These are phyloP conservation scores for Scatophagus argus DNA, from an alignment of 2,113 vertebrate species.

Conservation along the genomic window DNA sequence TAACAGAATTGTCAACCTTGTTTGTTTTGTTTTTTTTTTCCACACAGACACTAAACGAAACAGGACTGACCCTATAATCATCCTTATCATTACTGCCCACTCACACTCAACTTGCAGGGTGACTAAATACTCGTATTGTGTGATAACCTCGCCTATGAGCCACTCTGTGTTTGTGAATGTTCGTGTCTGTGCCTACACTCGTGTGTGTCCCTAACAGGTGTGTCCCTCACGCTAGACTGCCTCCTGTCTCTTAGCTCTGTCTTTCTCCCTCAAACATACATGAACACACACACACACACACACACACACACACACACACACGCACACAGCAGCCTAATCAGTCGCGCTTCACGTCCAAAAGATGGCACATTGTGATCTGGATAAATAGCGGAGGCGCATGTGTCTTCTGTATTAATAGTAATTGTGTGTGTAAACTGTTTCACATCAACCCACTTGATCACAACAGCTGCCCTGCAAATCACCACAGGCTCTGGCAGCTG, in stretches of 20 bases:
- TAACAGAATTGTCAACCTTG: not conserved
- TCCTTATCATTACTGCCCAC: not conserved
- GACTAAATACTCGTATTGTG: not conserved
- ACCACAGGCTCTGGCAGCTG: slow-evolving; percentile 75
- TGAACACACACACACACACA: slow-evolving; percentile 37
- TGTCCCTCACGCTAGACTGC: slow-evolving; percentile 82
- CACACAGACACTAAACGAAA: slow-evolving; percentile 7
- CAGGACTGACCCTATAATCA: slow-evolving; percentile 6
- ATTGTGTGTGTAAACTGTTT: slow-evolving; percentile 87
- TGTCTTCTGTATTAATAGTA: slow-evolving; percentile 85
- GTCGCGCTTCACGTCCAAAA: slow-evolving; percentile 81
- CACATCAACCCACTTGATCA: slow-evolving; percentile 74
- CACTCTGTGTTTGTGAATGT: not conserved
- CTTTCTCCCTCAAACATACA: slow-evolving; percentile 34
- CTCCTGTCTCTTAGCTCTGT: slow-evolving; percentile 54
- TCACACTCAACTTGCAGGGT: slow-evolving; percentile 11
- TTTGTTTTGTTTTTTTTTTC: not conserved
- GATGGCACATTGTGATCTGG: slow-evolving; percentile 66
- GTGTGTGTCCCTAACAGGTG: slow-evolving; percentile 81
- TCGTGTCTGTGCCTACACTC: slow-evolving; percentile 19
- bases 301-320: slow-evolving; percentile 41
- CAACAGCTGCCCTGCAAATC: slow-evolving; percentile 85
- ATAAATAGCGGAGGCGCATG: slow-evolving; percentile 79
- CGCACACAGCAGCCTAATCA: slow-evolving; percentile 74
- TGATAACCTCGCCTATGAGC: slow-evolving; percentile 16